These are phyloP conservation scores for Lagopus leucura DNA, from an alignment of 2,113 vertebrate species.

Conservation along the genomic window DNA sequence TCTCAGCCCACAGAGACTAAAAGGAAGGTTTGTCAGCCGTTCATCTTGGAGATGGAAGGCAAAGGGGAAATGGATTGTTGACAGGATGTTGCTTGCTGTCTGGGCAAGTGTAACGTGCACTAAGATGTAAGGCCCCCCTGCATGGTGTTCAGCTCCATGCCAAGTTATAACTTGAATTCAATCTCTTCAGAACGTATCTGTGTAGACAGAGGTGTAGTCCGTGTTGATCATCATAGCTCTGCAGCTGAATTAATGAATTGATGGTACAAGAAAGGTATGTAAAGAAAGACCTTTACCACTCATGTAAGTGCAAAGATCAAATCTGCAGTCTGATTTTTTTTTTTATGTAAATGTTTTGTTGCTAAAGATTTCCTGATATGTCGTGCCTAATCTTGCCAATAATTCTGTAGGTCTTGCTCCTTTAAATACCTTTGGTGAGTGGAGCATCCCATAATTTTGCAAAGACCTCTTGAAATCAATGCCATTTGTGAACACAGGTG, in stretches of 20 bases:
- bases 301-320: neutral
- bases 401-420: neutral
- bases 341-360: neutral
- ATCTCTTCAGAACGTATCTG: neutral
- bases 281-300: neutral
- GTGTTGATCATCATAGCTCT: neutral
- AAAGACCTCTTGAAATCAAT: neutral
- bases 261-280: neutral
- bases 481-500: neutral
- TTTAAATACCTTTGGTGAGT: neutral
- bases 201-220: neutral
- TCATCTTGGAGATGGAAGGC: neutral
- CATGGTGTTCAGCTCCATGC: neutral
- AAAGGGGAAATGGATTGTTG: neutral
- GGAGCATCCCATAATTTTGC: neutral
- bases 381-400: neutral
- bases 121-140: neutral
- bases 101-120: fast-evolving
- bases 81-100: neutral
- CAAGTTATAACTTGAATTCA: constrained; percentile 4
- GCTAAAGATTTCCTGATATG: neutral
- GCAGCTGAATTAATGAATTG: constrained; percentile 10
- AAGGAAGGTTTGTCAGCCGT: neutral
- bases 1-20: neutral
- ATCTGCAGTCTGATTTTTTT: neutral